Evolutionary conservation across 2,888 invertebrate genomes (phyloP).

Genomic region (Epistrophe eligans): DNA sequence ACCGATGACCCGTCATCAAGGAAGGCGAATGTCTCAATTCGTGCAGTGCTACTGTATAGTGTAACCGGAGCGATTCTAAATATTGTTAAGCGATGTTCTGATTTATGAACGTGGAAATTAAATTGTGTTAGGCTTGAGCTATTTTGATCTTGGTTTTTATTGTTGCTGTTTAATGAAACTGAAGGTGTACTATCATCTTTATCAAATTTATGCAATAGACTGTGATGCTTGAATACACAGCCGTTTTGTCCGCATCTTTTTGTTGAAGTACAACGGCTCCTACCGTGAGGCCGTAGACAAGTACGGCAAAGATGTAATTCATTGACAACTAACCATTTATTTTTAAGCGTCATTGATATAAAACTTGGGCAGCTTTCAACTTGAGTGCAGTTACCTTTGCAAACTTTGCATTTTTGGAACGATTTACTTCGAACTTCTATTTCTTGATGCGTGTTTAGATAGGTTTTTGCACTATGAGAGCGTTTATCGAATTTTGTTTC

Average conservation of each 20-base stretch:
- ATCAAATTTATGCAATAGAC: constrained; percentile 1
- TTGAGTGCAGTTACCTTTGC: too few species aligned
- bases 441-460: too few species aligned
- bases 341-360: too few species aligned
- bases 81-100: constrained; percentile 19
- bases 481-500: too few species aligned
- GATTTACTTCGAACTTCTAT: too few species aligned
- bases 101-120: constrained; percentile 12
- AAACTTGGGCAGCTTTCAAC: too few species aligned
- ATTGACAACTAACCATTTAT: too few species aligned
- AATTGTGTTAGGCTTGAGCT: background rate
- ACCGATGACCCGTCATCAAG: constrained; percentile 23
- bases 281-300: too few species aligned
- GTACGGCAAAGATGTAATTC: too few species aligned
- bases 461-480: too few species aligned
- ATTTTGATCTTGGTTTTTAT: background rate
- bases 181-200: background rate
- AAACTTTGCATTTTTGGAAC: too few species aligned
- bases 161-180: background rate
- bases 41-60: constrained; percentile 46
- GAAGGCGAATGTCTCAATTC: constrained; percentile 68
- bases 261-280: too few species aligned
- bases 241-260: background rate
- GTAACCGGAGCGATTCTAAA: constrained; percentile 66
- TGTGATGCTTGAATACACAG: constrained; percentile 4